phyloP scores from a whole-genome alignment of 2,113 vertebrate genomes.

The Albula goreensis region DNA sequence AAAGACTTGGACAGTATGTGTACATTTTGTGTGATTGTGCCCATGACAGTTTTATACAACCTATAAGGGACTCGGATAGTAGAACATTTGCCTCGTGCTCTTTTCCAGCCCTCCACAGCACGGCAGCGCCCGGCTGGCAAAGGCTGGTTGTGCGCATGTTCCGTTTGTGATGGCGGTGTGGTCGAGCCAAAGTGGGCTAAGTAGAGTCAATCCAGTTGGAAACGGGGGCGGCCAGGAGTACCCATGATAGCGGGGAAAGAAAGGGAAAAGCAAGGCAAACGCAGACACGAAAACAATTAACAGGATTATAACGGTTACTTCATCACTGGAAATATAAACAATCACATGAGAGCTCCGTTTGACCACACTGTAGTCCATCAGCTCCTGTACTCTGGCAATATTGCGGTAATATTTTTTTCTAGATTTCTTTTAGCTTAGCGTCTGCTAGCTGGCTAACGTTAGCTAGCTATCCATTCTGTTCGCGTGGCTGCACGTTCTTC shows the following conservation, averaged over 20 bases:
- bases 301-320: neutral
- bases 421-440: neutral
- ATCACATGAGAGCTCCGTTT: slow-evolving; percentile 34
- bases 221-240: slow-evolving; percentile 11
- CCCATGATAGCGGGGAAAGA: neutral
- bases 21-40: too few species aligned
- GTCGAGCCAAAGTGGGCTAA: slow-evolving; percentile 2
- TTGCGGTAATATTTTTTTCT: slow-evolving; percentile 34
- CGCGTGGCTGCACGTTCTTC: neutral
- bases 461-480: neutral
- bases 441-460: neutral
- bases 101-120: neutral
- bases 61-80: too few species aligned
- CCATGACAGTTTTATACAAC: too few species aligned
- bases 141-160: slow-evolving; percentile 15
- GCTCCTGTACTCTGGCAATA: slow-evolving; percentile 23
- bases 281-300: neutral
- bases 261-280: slow-evolving; percentile 8
- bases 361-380: slow-evolving; percentile 15
- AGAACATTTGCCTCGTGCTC: neutral
- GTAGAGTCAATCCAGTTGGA: slow-evolving; percentile 11
- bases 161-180: slow-evolving; percentile 27
- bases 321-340: slow-evolving; percentile 1
- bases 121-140: neutral
- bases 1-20: too few species aligned